Evolutionary conservation across 2,888 invertebrate species (phyloP).

Genomic region (Apoderus coryli): DNA sequence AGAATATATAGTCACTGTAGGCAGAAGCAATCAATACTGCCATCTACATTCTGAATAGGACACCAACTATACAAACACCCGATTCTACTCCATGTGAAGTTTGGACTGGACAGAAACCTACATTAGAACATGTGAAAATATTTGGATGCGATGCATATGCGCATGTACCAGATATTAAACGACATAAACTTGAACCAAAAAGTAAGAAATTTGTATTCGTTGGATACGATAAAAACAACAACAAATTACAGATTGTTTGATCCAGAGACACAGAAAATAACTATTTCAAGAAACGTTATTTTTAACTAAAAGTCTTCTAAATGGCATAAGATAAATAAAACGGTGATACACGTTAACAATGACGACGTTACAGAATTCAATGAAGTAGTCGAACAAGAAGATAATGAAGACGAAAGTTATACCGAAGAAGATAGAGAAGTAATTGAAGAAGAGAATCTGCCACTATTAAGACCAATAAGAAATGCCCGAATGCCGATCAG

Average conservation of each 20-base stretch:
- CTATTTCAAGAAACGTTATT: not conserved
- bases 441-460: not conserved
- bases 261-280: slow-evolving; percentile 2
- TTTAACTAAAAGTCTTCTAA: slow-evolving; percentile 6
- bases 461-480: not conserved
- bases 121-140: slow-evolving; percentile 5
- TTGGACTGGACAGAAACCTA: slow-evolving; percentile 7
- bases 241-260: slow-evolving; percentile 6
- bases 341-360: no score
- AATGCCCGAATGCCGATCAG: not conserved
- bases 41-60: slow-evolving; percentile 10
- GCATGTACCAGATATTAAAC: no score
- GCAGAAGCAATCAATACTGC: no score
- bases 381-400: not conserved
- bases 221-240: no score
- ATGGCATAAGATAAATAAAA: not conserved
- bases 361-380: not conserved
- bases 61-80: slow-evolving; percentile 6
- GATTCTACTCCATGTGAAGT: slow-evolving; percentile 7
- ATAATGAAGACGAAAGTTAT: not conserved
- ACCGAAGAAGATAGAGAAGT: not conserved
- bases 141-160: no score
- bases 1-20: no score
- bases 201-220: no score
- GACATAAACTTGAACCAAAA: no score